phyloP scores from a whole-genome alignment of 2,113 vertebrate genomes.

The Festucalex cinctus region DNA sequence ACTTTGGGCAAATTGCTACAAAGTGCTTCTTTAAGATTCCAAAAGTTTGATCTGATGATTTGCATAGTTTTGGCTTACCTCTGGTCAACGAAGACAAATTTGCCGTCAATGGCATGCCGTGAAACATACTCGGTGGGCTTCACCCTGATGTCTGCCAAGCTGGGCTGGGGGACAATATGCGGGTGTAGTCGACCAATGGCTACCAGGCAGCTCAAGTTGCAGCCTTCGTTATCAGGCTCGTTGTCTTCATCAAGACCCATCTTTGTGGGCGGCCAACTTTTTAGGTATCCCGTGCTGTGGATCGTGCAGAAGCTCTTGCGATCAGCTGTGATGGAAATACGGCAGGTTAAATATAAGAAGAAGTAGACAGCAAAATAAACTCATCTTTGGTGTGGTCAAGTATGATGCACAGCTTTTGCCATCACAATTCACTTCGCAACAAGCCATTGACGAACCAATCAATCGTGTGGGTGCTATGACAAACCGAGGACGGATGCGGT shows the following conservation, averaged over 20 bases:
- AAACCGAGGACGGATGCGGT: neutral
- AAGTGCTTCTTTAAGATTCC: neutral
- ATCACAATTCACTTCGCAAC: neutral
- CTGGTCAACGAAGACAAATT: constrained; percentile 99
- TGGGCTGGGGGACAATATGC: constrained; percentile 87
- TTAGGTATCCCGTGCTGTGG: constrained; percentile 97
- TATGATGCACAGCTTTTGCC: neutral
- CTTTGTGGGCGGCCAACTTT: constrained; percentile 98
- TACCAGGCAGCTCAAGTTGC: constrained; percentile 96
- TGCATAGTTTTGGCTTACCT: constrained; percentile 75
- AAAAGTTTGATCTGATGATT: neutral
- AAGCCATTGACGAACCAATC: too few relatives aligned
- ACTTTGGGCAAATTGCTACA: too few relatives aligned
- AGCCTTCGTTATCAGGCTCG: constrained; percentile 94
- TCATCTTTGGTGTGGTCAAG: neutral
- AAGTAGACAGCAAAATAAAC: neutral
- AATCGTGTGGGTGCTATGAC: neutral
- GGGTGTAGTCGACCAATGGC: constrained; percentile 95
- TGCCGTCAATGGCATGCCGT: constrained; percentile 94
- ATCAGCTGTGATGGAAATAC: constrained; percentile 75
- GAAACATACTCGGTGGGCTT: constrained; percentile 97
- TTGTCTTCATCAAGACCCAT: constrained; percentile 97
- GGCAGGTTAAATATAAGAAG: neutral
- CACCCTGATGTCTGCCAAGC: constrained; percentile 89
- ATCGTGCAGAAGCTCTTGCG: constrained; percentile 99